phyloP scores from a whole-genome alignment of 2,888 invertebrate species.

The Leptinotarsa rubiginosa region DNA sequence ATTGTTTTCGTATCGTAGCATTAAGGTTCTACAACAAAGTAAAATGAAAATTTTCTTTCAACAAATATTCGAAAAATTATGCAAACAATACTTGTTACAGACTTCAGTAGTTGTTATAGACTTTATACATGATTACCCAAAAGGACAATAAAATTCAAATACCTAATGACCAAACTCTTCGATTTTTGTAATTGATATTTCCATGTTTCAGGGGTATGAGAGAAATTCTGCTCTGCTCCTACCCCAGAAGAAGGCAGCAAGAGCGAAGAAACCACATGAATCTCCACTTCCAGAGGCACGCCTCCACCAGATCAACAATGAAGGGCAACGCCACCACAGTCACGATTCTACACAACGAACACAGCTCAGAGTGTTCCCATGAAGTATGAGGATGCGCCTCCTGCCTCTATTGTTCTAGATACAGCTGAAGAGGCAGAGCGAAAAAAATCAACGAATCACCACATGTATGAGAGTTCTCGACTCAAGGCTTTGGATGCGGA shows the following conservation, averaged over 20 bases:
- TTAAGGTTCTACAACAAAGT: no score
- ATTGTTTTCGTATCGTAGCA: no score
- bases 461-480: not conserved
- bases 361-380: conserved; percentile 61
- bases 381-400: conserved; percentile 61
- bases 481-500: no score
- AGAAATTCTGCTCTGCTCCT: conserved; percentile 78
- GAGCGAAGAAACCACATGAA: conserved; percentile 56
- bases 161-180: no score
- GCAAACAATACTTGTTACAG: no score
- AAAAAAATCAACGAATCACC: not conserved
- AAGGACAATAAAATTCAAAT: no score
- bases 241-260: conserved; percentile 57
- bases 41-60: no score
- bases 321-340: conserved; percentile 60
- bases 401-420: conserved; percentile 58
- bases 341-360: conserved; percentile 61
- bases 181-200: no score
- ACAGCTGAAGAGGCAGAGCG: conserved; percentile 41
- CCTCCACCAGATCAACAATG: conserved; percentile 59
- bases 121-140: no score
- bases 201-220: conserved; percentile 76
- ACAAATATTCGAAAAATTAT: no score
- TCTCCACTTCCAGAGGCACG: conserved; percentile 56
- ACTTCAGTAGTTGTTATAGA: no score